A percentile compares a stretch with the other conserved stretches of the same genome.
These are phyloP conservation scores for Salvator merianae DNA, from an alignment of 2,113 vertebrate species.

Conservation along the genomic window DNA sequence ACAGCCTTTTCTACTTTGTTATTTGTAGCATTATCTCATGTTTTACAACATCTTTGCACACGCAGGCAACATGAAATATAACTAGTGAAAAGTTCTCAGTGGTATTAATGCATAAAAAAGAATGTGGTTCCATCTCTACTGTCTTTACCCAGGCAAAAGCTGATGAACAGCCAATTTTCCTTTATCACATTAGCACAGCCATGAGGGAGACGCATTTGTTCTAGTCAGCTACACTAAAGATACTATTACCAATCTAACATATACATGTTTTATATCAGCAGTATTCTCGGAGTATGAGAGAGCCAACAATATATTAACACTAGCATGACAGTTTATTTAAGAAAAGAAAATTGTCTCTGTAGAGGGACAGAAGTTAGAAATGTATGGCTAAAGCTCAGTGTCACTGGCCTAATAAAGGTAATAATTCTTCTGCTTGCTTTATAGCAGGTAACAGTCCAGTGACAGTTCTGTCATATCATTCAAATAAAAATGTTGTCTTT, in stretches of 20 bases:
- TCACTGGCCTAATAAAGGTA: constrained; percentile 94
- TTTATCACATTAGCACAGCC: constrained; percentile 98
- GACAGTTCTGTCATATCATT: constrained; percentile 84
- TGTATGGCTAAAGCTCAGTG: constrained; percentile 91
- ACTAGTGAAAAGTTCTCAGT: constrained; percentile 83
- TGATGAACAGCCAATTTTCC: constrained; percentile 99
- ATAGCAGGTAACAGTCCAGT: constrained; percentile 86
- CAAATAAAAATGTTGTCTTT: constrained; percentile 87
- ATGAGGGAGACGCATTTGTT: constrained; percentile 99
- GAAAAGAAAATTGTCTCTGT: constrained; percentile 99
- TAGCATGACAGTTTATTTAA: constrained; percentile 99
- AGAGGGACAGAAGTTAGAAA: constrained; percentile 91
- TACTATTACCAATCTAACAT: constrained; percentile 99
- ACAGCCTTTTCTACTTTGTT: constrained; percentile 85
- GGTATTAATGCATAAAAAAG: constrained; percentile 86
- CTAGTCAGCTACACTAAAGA: constrained; percentile 99
- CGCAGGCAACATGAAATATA: constrained; percentile 84
- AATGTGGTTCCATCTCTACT: constrained; percentile 81
- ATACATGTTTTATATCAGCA: constrained; percentile 99
- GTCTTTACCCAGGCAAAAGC: constrained; percentile 85
- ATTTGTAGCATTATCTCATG: constrained; percentile 91
- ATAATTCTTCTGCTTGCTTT: constrained; percentile 92
- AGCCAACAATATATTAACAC: constrained; percentile 99
- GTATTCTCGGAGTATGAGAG: constrained; percentile 90
- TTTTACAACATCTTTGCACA: constrained; percentile 83